Base-by-base conservation (phyloP, 30 jellyfish, hydroid and myxozoan genomes). In the Catostylus mosaicus region DNA sequence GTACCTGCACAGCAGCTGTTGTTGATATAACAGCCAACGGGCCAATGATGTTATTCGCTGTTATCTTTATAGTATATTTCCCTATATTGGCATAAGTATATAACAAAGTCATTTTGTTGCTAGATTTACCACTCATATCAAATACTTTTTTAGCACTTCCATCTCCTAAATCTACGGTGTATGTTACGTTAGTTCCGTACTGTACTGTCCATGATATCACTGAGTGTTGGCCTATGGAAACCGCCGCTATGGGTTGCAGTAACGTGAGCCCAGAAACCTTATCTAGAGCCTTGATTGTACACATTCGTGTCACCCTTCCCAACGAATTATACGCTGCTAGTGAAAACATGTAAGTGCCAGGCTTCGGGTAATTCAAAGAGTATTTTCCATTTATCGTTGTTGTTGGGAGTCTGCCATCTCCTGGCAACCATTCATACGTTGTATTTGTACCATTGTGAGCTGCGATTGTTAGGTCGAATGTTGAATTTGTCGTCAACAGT, bases 181-280 rank as follows among this genome's bases (percentile, higher is more conserved):
- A 95, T 35, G 97, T 77, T 20, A 95, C 93, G 35, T 95, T 89
- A 1, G 97, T 88, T 8, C 99, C 99, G 38, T 68, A 65, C 37
- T 59, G 50, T 40, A 95, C 87, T 0, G 83, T 20, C 99, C 99
- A 95, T 2, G 77, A 27, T 45, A 89, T 52, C 24, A 22, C 54
- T 7, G 96, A 78, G 46, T 71, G 86, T 38, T 68, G 60, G 34
- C 97, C 96, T 18, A 78, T 47, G 8, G 91, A 82, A 7, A 62
- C 88, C 19, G 99, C 77, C 1, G 34, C 47, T 8, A 95, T 52
- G 33, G 76, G 88, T 26, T 75, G 61, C 37, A 64, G 63, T 57
- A 95, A 66, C 43, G 31, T 30, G 16, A 95, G 96, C 18, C 89
- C 88, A 22, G 70, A 26, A 18, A 95, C 83, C 54, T 59, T 67